Conservation (phyloP, 2,113 vertebrate species). For the Gymnarchus niloticus region DNA sequence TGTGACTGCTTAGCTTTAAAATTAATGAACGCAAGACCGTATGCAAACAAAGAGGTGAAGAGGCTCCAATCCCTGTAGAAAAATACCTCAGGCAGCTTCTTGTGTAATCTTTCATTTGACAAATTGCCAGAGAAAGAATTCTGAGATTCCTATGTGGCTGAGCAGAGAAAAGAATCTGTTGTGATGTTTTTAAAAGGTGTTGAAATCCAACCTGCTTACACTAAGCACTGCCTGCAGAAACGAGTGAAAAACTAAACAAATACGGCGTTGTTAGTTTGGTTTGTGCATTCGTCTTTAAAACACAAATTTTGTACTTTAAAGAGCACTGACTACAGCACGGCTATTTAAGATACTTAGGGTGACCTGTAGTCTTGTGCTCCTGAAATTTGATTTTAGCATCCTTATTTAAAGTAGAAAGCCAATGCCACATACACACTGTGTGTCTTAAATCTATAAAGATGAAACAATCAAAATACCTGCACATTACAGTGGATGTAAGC, state of each 20-base stretch:
- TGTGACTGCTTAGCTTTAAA: constrained; percentile 33
- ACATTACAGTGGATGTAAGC: neutral
- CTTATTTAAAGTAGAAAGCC: neutral
- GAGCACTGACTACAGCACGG: neutral
- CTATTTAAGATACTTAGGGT: neutral
- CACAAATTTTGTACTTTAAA: constrained; percentile 2
- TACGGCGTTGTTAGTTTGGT: constrained; percentile 3
- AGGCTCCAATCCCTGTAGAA: constrained; percentile 27
- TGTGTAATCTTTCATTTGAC: constrained; percentile 41
- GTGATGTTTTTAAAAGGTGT: constrained; percentile 27
- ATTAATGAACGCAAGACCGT: constrained; percentile 35
- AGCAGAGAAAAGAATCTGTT: constrained; percentile 9
- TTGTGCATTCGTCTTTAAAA: neutral
- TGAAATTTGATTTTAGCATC: neutral
- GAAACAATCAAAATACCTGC: neutral
- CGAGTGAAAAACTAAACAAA: neutral
- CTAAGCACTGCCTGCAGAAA: neutral
- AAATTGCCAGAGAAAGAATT: constrained; percentile 35
- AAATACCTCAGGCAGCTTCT: constrained; percentile 32
- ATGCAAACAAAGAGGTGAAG: constrained; percentile 32
- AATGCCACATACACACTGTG: neutral
- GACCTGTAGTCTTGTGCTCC: neutral
- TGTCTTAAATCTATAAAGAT: neutral
- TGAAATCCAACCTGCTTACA: constrained; percentile 31
- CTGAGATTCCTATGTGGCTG: constrained; percentile 4